phyloP scores from a whole-genome alignment of 1,140 invertebrate genomes.

The Bombus confusus region DNA sequence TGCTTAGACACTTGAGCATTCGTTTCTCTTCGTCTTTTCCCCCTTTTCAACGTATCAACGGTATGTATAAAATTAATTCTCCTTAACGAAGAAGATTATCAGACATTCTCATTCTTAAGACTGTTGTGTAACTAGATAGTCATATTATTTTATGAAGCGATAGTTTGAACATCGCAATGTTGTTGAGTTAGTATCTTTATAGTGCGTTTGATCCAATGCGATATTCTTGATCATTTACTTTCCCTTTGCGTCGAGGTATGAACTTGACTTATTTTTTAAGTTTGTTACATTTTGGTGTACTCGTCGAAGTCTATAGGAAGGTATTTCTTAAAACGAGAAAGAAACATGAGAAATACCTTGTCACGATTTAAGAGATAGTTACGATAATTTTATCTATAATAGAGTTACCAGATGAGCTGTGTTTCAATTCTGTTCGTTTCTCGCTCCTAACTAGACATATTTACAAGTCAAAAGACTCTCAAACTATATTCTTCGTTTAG shows the following conservation, averaged over 20 bases:
- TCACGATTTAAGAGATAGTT: background rate
- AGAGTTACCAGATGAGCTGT: background rate
- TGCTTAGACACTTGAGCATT: conserved; percentile 74
- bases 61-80: conserved; percentile 1
- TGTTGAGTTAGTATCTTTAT: background rate
- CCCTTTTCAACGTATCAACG: background rate
- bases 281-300: conserved; percentile 1
- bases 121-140: conserved; percentile 7
- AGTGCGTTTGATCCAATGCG: background rate
- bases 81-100: conserved; percentile 14
- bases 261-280: background rate
- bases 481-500: background rate
- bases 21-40: conserved; percentile 25
- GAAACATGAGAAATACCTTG: background rate
- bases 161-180: background rate
- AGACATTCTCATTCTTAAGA: background rate
- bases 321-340: background rate
- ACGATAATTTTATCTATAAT: background rate
- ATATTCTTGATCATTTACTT: background rate
- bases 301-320: background rate
- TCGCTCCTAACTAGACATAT: conserved; percentile 15
- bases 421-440: background rate
- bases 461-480: conserved; percentile 23
- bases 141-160: background rate
- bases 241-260: background rate